Evolutionary conservation across 1,140 invertebrate species (phyloP), one percentile per base, ranked within the genome.

Genomic region (Drosophila erecta): DNA sequence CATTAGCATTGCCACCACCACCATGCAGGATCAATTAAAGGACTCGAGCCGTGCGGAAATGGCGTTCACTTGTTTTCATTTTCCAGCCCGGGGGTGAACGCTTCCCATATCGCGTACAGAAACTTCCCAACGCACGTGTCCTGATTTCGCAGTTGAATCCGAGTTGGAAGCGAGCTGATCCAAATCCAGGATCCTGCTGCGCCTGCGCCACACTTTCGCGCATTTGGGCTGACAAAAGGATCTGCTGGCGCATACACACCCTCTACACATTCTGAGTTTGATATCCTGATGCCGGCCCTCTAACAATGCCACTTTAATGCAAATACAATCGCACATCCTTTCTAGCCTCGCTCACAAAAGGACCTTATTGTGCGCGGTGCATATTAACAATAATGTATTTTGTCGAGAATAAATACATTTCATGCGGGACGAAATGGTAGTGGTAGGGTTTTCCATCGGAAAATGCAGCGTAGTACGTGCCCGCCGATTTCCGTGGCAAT

Each of bases 281-380:
- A 81, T 85, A 86, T 86, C 77, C 81, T 62, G 46, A 86, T 81
- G 83, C 78, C 79, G 75, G 75, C 75, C 64, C 46, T 65, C 74
- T 76, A 89, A 87, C 84, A 89, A 87, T 89, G 79, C 76, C 79
- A 70, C 65, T 74, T 84, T 87, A 87, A 87, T 87, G 84, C 84
- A 87, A 87, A 87, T 87, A 87, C 84, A 87, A 87, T 89, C 84
- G 76, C 72, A 67, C 60, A 87, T 87, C 84, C 84, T 89, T 84
- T 89, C 56, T 17, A 51, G 35, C 24, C 56, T 37, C 24, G 55
- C 37, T n/a, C 46, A 50, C 54, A 65, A 78, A 81, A 71, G 81
- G 78, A 72, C 62, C 77, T 66, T 61, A 47, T 84, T 81, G 79
- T 77, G 44, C 62, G 57, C 61, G 70, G 44, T 56, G 61, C 56